phyloP scores from a whole-genome alignment of 2,888 invertebrate genomes.

The Gymnocheta viridis region DNA sequence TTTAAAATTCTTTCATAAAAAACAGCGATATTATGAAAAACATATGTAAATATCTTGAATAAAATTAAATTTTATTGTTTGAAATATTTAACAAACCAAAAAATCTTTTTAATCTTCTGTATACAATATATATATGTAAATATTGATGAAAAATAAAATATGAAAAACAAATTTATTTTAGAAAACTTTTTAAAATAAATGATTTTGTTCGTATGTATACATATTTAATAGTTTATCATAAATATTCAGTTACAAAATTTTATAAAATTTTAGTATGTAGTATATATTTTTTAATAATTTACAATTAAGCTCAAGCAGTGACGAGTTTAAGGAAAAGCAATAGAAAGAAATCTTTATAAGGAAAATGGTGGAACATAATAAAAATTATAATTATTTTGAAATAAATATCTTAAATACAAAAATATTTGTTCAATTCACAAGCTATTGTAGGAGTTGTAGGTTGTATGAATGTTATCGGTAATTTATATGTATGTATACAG shows the following conservation, averaged over 20 bases:
- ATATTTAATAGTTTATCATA: slow-evolving; percentile 42
- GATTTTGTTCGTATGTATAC: background rate
- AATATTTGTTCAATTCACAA: too few species aligned
- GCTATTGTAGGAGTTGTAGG: too few species aligned
- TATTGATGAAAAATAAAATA: background rate
- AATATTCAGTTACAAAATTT: slow-evolving; percentile 52
- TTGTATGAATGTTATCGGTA: too few species aligned
- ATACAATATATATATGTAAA: background rate
- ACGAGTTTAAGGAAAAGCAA: slow-evolving; percentile 15
- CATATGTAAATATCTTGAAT: slow-evolving; percentile 8
- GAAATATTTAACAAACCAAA: slow-evolving; percentile 29
- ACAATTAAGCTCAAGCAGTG: slow-evolving; percentile 60
- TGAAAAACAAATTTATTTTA: too few species aligned
- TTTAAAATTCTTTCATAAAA: too few species aligned
- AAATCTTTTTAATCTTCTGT: background rate
- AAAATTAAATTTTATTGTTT: slow-evolving; percentile 44
- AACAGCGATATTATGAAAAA: too few species aligned
- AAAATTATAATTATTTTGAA: background rate
- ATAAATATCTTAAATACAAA: background rate
- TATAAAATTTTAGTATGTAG: slow-evolving; percentile 57
- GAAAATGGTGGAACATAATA: background rate
- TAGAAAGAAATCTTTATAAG: background rate
- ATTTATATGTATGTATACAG: too few species aligned
- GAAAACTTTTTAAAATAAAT: background rate
- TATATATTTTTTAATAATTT: slow-evolving; percentile 22